Evolutionary conservation across 2,113 vertebrate species (phyloP).

Genomic region (Plecturocebus donacophilus): DNA sequence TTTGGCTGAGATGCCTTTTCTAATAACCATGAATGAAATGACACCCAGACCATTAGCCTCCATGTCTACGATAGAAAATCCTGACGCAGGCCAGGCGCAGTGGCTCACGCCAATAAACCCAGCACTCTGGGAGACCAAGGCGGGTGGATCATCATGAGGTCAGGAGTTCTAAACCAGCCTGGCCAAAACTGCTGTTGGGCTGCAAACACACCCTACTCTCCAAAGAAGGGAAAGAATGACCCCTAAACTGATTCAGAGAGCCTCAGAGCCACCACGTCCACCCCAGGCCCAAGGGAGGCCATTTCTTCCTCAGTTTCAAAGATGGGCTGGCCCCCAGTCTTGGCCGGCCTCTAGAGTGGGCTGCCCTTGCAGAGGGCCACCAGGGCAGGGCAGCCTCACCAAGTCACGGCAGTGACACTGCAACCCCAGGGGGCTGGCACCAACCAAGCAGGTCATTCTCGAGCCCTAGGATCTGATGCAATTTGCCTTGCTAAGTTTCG

Average conservation of each 20-base stretch:
- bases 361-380: neutral
- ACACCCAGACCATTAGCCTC: too few relatives aligned
- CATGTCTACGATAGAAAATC: too few relatives aligned
- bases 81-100: too few relatives aligned
- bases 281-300: neutral
- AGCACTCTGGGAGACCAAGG: too few relatives aligned
- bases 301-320: neutral
- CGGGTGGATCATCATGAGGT: too few relatives aligned
- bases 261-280: neutral
- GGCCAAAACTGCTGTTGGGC: neutral
- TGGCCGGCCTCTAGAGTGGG: neutral
- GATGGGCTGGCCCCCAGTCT: neutral
- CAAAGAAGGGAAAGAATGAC: neutral
- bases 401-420: neutral
- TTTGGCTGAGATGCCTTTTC: too few relatives aligned
- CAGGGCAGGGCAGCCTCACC: neutral
- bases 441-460: neutral
- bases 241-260: neutral
- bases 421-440: neutral
- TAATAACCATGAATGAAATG: too few relatives aligned
- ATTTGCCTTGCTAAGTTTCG: neutral
- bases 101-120: too few relatives aligned
- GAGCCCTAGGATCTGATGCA: rapidly evolving
- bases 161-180: too few relatives aligned
- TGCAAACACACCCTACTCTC: neutral